A percentile compares a stretch with the other conserved stretches of the same genome.
Conservation (phyloP, 2,888 invertebrate genomes). For the Cerceris ruficornis region DNA sequence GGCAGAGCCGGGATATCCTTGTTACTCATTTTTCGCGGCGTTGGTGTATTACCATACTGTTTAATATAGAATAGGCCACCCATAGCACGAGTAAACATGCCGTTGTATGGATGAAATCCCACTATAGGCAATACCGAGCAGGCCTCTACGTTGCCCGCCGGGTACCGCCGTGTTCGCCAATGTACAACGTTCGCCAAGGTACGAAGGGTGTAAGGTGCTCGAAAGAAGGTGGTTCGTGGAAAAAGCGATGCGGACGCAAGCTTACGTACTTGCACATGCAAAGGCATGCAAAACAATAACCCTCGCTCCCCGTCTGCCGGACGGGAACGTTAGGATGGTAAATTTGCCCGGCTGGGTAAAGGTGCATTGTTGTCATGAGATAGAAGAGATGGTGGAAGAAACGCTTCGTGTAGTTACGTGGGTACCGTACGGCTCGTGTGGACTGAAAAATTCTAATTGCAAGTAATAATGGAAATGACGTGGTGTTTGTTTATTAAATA, state of each 20-base stretch:
- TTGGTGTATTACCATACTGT: constrained; percentile 78
- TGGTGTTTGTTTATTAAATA: too few species aligned
- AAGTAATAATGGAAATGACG: too few species aligned
- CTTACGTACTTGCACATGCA: constrained; percentile 66
- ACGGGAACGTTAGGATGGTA: constrained; percentile 27
- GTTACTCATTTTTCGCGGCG: constrained; percentile 75
- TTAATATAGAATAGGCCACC: constrained; percentile 76
- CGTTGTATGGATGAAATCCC: not conserved
- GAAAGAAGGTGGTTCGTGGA: constrained; percentile 46
- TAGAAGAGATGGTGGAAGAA: too few species aligned
- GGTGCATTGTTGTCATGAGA: not conserved
- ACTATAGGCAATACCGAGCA: constrained; percentile 43
- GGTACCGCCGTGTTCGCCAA: constrained; percentile 3
- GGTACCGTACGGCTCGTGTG: too few species aligned
- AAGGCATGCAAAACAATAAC: constrained; percentile 57
- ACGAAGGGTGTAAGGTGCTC: constrained; percentile 10
- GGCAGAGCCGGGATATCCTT: constrained; percentile 71
- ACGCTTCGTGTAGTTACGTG: too few species aligned
- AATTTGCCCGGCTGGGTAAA: constrained; percentile 16
- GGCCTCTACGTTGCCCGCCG: constrained; percentile 12
- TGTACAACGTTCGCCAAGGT: not conserved
- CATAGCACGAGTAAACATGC: constrained; percentile 16
- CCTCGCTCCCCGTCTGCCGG: constrained; percentile 12
- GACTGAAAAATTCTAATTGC: too few species aligned
- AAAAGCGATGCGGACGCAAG: constrained; percentile 59